Conservation (phyloP, 2,797 vertebrate genomes). For the Mormyrus hasselquistii region DNA sequence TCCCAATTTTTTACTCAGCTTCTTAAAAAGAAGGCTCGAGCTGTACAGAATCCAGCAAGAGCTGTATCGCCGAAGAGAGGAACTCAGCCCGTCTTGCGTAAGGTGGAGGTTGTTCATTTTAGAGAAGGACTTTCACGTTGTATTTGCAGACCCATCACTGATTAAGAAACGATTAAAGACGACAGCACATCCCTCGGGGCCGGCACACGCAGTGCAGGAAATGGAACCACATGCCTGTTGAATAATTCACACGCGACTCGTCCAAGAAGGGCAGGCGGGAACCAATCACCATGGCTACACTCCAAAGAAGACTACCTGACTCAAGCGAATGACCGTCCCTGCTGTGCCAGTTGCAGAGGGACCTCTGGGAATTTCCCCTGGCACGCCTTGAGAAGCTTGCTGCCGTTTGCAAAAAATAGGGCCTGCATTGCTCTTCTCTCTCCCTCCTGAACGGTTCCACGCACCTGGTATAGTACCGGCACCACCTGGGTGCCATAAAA, state of each 20-base stretch:
- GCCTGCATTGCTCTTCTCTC: not conserved
- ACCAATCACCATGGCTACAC: not conserved
- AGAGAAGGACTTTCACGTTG: not conserved
- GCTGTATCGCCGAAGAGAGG: not conserved
- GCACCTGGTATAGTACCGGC: not conserved
- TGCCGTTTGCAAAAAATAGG: not conserved
- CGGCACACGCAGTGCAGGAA: not conserved
- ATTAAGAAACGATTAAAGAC: not conserved
- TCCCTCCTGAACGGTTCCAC: not conserved
- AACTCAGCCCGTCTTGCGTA: not conserved
- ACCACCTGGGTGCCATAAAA: not conserved
- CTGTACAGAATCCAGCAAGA: not conserved
- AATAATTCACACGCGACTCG: not conserved
- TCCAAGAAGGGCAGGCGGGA: not conserved
- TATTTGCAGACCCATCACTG: not conserved
- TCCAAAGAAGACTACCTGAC: not conserved
- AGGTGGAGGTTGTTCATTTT: not conserved
- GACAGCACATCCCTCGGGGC: not conserved
- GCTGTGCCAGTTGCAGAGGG: not conserved
- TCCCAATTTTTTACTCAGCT: not conserved
- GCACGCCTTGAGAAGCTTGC: not conserved
- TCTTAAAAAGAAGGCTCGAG: not conserved
- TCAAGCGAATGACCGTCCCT: not conserved
- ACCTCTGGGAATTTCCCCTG: not conserved
- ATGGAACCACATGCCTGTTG: not conserved